Conservation (phyloP, 2,888 invertebrate species). For the Drosophila anomelani region DNA sequence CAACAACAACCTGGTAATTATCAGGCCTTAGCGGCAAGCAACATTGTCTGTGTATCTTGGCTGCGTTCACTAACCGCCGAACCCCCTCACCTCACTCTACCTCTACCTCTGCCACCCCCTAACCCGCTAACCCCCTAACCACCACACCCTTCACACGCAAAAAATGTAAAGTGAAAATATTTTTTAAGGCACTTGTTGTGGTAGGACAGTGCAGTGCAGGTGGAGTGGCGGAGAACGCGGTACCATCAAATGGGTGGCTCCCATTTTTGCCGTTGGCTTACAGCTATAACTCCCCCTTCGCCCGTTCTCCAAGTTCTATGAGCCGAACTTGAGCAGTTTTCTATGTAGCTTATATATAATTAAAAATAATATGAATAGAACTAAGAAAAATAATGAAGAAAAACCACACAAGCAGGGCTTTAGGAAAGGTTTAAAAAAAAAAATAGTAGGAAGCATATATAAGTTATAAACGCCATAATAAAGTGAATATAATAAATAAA, state of each 20-base stretch:
- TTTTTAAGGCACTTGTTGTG: slow-evolving; percentile 66
- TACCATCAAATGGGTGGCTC: slow-evolving; percentile 24
- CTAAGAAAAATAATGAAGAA: slow-evolving; percentile 3
- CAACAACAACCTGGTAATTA: slow-evolving; percentile 73
- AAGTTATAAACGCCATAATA: neutral
- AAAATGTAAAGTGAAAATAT: slow-evolving; percentile 74
- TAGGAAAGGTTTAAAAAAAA: neutral
- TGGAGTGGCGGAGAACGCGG: neutral
- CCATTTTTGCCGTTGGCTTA: slow-evolving; percentile 29
- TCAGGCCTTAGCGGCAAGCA: slow-evolving; percentile 77
- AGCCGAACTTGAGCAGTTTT: slow-evolving; percentile 72
- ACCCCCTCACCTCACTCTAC: neutral
- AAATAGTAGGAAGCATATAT: neutral
- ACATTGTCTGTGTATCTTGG: slow-evolving; percentile 73
- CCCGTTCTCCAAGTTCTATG: slow-evolving; percentile 13
- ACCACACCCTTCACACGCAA: slow-evolving; percentile 68
- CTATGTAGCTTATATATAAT: slow-evolving; percentile 63
- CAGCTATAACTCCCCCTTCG: slow-evolving; percentile 13
- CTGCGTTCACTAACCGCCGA: slow-evolving; percentile 10
- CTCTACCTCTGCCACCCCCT: neutral
- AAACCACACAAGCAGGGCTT: slow-evolving; percentile 6
- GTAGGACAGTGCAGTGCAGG: slow-evolving; percentile 13
- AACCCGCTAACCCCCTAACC: slow-evolving; percentile 14
- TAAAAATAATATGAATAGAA: slow-evolving; percentile 55
- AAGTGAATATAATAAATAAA: neutral